Percentiles rank a stretch among this genome's conserved stretches.
Conservation (phyloP, 1,140 invertebrate species). For the Zaprionus ghesquierei region DNA sequence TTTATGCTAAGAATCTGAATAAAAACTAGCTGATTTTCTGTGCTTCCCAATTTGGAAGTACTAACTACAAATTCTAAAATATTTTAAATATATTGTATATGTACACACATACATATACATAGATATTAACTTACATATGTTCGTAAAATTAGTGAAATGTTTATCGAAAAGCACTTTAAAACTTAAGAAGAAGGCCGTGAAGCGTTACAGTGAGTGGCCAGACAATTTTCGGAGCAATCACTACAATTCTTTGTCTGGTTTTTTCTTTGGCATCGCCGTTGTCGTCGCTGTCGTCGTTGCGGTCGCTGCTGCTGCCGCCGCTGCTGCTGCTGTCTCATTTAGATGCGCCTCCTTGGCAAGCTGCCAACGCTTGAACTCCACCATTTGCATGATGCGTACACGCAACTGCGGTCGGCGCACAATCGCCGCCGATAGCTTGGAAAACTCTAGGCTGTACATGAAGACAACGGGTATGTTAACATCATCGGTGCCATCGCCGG, state of each 20-base stretch:
- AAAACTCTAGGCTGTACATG: slow-evolving; percentile 90
- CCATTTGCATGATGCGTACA: slow-evolving; percentile 78
- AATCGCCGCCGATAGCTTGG: slow-evolving; percentile 54
- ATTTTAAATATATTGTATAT: slow-evolving; percentile 15
- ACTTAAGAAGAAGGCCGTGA: slow-evolving; percentile 26
- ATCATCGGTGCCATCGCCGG: slow-evolving; percentile 94
- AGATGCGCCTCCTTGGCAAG: slow-evolving; percentile 64
- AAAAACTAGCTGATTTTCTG: not conserved
- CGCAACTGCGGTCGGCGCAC: slow-evolving; percentile 43
- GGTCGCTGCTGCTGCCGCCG: slow-evolving; percentile 1
- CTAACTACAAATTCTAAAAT: slow-evolving; percentile 20
- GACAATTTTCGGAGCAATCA: slow-evolving; percentile 26
- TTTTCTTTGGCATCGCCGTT: slow-evolving; percentile 43
- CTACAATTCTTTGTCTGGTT: slow-evolving; percentile 78
- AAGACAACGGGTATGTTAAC: slow-evolving; percentile 96
- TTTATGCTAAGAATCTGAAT: slow-evolving; percentile 5
- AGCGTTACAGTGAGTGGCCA: not conserved
- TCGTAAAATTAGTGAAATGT: slow-evolving; percentile 42
- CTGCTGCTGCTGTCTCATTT: slow-evolving; percentile 47
- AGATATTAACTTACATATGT: slow-evolving; percentile 13
- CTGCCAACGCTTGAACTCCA: slow-evolving; percentile 80
- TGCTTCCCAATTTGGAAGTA: slow-evolving; percentile 20
- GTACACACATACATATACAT: slow-evolving; percentile 15
- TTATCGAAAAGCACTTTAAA: slow-evolving; percentile 47
- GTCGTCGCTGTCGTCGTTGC: not conserved